A percentile compares a stretch with the other conserved stretches of the same genome.
Conservation (phyloP, 1,140 invertebrate species). For the Drosophila aff. region DNA sequence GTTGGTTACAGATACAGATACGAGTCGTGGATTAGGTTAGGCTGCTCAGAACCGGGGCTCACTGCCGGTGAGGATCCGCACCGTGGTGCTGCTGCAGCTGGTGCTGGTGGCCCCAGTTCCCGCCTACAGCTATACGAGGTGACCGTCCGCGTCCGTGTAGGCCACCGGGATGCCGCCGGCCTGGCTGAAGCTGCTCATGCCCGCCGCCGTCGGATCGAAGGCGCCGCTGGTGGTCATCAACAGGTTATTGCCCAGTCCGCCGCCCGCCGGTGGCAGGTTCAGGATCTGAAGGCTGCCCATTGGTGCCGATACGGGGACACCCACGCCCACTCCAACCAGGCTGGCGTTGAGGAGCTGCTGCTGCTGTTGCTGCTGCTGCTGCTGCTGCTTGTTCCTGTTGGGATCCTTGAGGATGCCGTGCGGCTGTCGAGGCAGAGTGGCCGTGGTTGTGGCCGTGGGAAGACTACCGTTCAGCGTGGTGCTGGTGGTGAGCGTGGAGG, state of each 20-base stretch:
- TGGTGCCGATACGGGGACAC: slow-evolving; percentile 63
- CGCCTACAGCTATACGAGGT: slow-evolving; percentile 85
- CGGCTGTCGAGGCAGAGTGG: slow-evolving; percentile 85
- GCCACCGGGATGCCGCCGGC: slow-evolving; percentile 61
- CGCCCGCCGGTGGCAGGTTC: slow-evolving; percentile 67
- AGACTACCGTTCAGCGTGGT: slow-evolving; percentile 81
- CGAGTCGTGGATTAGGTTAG: slow-evolving; percentile 24
- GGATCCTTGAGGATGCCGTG: slow-evolving; percentile 88
- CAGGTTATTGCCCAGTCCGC: slow-evolving; percentile 76
- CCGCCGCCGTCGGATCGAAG: slow-evolving; percentile 74
- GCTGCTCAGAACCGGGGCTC: slow-evolving; percentile 67
- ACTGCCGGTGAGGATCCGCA: slow-evolving; percentile 33
- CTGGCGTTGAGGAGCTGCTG: slow-evolving; percentile 72
- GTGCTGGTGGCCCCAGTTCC: slow-evolving; percentile 55
- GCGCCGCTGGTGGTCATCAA: slow-evolving; percentile 79
- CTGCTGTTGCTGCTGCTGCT: slow-evolving; percentile 70
- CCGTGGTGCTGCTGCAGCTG: slow-evolving; percentile 33
- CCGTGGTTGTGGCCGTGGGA: slow-evolving; percentile 60
- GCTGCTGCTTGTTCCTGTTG: slow-evolving; percentile 87
- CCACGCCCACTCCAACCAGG: slow-evolving; percentile 73
- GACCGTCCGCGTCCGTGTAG: slow-evolving; percentile 83
- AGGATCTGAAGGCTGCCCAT: slow-evolving; percentile 82
- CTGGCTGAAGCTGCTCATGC: slow-evolving; percentile 71
- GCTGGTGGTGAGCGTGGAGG: slow-evolving; percentile 75
- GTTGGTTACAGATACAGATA: slow-evolving; percentile 42